Conservation (phyloP, 2,797 vertebrate genomes). For the Eurystomus glaucurus region DNA sequence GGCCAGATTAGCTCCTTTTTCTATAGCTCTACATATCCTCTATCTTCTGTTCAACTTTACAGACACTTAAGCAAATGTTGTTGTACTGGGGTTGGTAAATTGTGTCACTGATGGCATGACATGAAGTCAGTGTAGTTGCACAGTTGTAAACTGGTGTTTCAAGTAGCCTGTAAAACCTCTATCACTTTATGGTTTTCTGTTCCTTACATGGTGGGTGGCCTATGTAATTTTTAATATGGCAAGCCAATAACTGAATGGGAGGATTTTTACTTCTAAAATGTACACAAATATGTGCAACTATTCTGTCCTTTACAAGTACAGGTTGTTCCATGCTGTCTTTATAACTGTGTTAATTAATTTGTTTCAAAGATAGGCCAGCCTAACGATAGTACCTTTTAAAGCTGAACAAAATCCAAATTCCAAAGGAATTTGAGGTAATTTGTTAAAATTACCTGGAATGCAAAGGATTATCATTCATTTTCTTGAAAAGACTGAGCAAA, state of each 20-base stretch:
- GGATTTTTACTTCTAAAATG: constrained; percentile 26
- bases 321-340: constrained; percentile 17
- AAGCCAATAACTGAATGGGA: background rate
- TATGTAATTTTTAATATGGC: background rate
- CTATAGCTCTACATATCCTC: background rate
- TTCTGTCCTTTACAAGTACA: constrained; percentile 48
- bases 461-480: background rate
- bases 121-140: background rate
- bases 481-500: constrained; percentile 9
- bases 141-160: background rate
- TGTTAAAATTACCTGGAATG: background rate
- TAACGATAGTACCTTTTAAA: constrained; percentile 4
- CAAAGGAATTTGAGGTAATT: background rate
- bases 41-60: background rate
- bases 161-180: background rate
- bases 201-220: background rate
- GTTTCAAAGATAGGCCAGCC: constrained; percentile 4
- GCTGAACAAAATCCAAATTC: constrained; percentile 21
- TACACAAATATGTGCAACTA: constrained; percentile 18
- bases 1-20: background rate
- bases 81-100: background rate
- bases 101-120: background rate
- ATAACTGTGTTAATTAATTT: constrained; percentile 34
- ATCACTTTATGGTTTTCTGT: background rate
- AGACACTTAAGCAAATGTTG: background rate